These are phyloP conservation scores for Arothron firmamentum DNA, from an alignment of 2,113 vertebrate species.

Conservation along the genomic window DNA sequence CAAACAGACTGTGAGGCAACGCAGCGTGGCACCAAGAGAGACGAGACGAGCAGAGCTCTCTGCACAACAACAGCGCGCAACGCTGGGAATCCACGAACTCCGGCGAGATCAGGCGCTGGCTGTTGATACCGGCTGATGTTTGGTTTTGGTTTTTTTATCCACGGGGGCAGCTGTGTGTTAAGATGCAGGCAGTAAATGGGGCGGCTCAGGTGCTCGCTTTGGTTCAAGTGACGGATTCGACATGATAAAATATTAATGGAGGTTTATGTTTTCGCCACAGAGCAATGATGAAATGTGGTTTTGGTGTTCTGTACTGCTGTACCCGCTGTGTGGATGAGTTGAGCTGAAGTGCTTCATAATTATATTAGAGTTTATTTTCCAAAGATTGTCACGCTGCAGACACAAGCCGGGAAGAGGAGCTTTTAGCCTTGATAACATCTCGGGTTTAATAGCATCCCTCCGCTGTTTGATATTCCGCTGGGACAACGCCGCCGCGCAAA, in stretches of 20 bases:
- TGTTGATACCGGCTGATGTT: constrained; percentile 21
- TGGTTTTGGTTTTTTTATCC: not conserved
- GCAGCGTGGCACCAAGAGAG: constrained; percentile 36
- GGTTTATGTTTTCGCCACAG: not conserved
- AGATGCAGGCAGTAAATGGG: not conserved
- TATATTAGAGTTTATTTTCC: constrained; percentile 8
- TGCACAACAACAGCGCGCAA: constrained; percentile 46
- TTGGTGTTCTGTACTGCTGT: not conserved
- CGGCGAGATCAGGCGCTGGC: not conserved
- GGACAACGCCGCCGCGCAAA: not conserved
- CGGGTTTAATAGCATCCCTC: constrained; percentile 28
- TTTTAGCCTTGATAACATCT: constrained; percentile 21
- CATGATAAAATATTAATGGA: too few relatives aligned
- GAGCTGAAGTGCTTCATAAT: not conserved
- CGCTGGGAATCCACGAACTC: constrained; percentile 4
- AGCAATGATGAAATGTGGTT: not conserved
- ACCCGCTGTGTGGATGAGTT: not conserved
- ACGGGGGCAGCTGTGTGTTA: not conserved
- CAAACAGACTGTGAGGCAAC: constrained; percentile 59
- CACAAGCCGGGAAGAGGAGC: not conserved
- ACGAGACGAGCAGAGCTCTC: constrained; percentile 30
- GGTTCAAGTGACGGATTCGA: too few relatives aligned
- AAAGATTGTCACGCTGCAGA: constrained; percentile 9
- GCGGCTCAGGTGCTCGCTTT: too few relatives aligned
- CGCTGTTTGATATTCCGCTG: constrained; percentile 6